Conservation (phyloP, 2,797 vertebrate species). For the Tarsius wallacei region DNA sequence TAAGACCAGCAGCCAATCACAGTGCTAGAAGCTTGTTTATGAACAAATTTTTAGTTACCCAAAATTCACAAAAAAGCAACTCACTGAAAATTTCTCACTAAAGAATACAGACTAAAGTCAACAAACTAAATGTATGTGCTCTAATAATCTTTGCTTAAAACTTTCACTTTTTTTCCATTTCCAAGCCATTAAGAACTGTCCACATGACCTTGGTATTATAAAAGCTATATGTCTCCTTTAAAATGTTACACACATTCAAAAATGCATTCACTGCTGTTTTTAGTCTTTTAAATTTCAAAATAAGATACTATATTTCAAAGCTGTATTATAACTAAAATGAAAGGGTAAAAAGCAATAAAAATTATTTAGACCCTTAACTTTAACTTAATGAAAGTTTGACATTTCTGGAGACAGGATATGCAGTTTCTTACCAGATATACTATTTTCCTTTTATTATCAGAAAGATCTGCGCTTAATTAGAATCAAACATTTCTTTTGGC, state of each 20-base stretch:
- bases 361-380: neutral
- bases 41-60: slow-evolving; percentile 82
- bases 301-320: neutral
- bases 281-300: slow-evolving; percentile 64
- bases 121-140: slow-evolving; percentile 80
- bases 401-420: neutral
- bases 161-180: neutral
- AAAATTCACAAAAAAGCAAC: slow-evolving; percentile 86
- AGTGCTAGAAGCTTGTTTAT: slow-evolving; percentile 81
- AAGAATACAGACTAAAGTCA: slow-evolving; percentile 76
- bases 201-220: neutral
- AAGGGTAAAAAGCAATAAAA: neutral
- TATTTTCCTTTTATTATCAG: slow-evolving; percentile 75
- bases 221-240: neutral
- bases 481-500: neutral
- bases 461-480: slow-evolving; percentile 57
- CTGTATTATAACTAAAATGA: neutral
- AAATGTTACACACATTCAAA: neutral
- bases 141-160: slow-evolving; percentile 53
- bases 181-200: slow-evolving; percentile 13
- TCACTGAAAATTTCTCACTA: slow-evolving; percentile 82
- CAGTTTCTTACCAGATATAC: slow-evolving; percentile 43
- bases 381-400: neutral
- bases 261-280: neutral
- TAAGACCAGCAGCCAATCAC: slow-evolving; percentile 85